phyloP scores from a whole-genome alignment of 2,113 vertebrate genomes.

The Trogon surrucura region DNA sequence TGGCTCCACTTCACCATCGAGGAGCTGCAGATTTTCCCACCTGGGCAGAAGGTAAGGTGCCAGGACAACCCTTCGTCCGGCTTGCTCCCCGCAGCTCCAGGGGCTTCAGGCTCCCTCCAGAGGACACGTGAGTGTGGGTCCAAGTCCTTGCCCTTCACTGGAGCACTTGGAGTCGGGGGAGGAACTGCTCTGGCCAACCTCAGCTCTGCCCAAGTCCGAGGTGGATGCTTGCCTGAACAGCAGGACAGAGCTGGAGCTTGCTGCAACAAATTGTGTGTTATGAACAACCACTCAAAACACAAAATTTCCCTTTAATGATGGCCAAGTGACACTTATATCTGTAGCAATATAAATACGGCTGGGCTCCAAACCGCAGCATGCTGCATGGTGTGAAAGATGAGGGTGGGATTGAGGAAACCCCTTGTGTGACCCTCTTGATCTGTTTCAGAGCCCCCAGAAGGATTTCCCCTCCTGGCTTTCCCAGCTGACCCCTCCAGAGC shows the following conservation, averaged over 20 bases:
- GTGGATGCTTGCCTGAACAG: neutral
- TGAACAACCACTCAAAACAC: neutral
- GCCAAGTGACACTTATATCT: neutral
- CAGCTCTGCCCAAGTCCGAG: neutral
- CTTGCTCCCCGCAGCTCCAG: neutral
- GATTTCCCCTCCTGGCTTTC: conserved; percentile 90
- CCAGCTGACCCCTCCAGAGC: conserved; percentile 82
- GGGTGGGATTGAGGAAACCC: neutral
- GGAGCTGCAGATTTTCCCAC: conserved; percentile 83
- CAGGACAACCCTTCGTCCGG: neutral
- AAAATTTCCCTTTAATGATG: neutral
- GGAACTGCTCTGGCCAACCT: neutral
- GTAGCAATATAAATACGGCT: neutral
- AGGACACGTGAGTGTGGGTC: neutral
- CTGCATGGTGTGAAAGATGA: neutral
- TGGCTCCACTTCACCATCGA: conserved; percentile 90
- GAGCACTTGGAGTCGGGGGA: neutral
- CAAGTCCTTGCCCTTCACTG: neutral
- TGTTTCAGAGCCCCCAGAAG: conserved; percentile 83
- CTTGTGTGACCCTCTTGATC: neutral
- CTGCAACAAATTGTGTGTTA: neutral
- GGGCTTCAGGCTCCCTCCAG: neutral
- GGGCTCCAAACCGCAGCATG: neutral
- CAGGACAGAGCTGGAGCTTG: neutral
- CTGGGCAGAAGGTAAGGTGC: conserved; percentile 75